Conservation (phyloP, 2,797 vertebrate genomes). For the Phylloscopus collybita region DNA sequence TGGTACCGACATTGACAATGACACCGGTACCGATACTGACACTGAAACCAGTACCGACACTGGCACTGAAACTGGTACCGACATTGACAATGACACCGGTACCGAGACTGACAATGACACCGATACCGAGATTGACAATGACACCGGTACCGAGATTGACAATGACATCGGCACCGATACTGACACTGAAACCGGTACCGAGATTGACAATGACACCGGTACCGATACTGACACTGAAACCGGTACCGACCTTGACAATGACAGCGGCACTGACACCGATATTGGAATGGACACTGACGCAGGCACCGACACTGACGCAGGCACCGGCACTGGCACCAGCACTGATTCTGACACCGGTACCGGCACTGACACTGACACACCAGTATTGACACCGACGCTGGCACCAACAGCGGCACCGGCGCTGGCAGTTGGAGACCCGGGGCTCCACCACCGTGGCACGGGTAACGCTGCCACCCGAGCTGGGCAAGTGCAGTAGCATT, state of each 20-base stretch:
- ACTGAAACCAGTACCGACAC: fast-evolving
- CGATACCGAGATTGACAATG: fast-evolving
- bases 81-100: fast-evolving
- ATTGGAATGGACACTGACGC: background rate
- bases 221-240: no score
- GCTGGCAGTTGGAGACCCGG: no score
- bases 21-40: no score
- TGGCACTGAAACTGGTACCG: fast-evolving
- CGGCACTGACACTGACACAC: no score
- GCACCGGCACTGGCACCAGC: no score
- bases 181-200: fast-evolving
- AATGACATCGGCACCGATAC: fast-evolving
- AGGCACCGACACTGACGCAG: no score
- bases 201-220: fast-evolving
- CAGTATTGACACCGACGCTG: background rate
- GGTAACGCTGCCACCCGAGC: background rate
- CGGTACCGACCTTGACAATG: fast-evolving
- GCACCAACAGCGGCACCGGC: no score
- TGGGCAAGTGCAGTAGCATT: background rate
- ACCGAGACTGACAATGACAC: no score
- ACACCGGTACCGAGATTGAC: background rate
- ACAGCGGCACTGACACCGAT: no score
- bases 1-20: fast-evolving
- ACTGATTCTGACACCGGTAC: no score
- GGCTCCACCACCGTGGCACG: background rate